Conservation (phyloP, 1,140 invertebrate species). For the Cepaea nemoralis region DNA sequence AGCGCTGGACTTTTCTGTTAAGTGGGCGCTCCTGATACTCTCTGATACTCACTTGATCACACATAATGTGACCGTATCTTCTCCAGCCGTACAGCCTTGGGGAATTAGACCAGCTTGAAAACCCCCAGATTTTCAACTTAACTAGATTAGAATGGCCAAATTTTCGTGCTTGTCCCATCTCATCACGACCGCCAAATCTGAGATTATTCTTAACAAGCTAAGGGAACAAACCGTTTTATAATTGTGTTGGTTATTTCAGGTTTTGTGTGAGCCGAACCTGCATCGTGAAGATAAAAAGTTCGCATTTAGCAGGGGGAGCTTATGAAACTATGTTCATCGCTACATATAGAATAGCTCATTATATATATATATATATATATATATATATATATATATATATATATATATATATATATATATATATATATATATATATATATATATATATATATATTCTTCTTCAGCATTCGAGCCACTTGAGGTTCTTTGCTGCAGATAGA, state of each 20-base stretch:
- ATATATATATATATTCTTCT: too few species aligned
- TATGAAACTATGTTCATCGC: not conserved
- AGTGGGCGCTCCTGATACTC: slow-evolving; percentile 15
- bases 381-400: slow-evolving; percentile 2
- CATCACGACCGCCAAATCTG: not conserved
- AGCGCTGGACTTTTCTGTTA: not conserved
- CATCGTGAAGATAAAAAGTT: slow-evolving; percentile 1
- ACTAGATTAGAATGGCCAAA: not conserved
- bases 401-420: not conserved
- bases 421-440: too few species aligned
- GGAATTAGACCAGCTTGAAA: slow-evolving; percentile 5
- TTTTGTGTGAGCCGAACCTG: not conserved
- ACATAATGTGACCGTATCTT: slow-evolving; percentile 22
- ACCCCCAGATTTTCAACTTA: slow-evolving; percentile 20
- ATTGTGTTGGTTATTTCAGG: slow-evolving; percentile 15
- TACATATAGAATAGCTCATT: not conserved
- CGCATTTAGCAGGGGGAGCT: not conserved
- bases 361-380: not conserved
- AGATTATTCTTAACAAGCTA: slow-evolving; percentile 17
- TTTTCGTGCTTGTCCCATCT: slow-evolving; percentile 5
- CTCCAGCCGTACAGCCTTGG: not conserved
- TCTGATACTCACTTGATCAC: slow-evolving; percentile 17
- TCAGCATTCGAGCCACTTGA: too few species aligned
- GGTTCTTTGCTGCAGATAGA: too few species aligned
- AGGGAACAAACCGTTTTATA: slow-evolving; percentile 17